Evolutionary conservation across 2,797 vertebrate genomes (phyloP).

Genomic region (Sebastes taczanowskii): DNA sequence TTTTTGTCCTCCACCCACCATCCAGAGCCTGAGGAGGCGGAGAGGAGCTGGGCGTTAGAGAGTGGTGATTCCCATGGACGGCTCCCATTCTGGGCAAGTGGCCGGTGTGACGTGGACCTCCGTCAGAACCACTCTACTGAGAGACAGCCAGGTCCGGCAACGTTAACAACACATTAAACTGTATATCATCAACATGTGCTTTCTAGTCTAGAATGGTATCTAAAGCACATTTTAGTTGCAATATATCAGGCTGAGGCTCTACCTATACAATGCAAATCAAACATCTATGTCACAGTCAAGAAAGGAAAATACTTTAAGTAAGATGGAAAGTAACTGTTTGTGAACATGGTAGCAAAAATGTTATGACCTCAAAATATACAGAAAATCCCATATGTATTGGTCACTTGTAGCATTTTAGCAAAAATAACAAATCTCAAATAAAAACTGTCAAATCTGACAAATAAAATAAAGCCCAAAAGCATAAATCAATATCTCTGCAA

Average conservation of each 20-base stretch:
- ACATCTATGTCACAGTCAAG: neutral
- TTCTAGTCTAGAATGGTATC: neutral
- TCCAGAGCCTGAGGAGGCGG: constrained; percentile 78
- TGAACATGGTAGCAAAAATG: neutral
- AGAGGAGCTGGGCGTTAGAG: constrained; percentile 78
- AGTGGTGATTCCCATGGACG: constrained; percentile 87
- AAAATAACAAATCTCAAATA: neutral
- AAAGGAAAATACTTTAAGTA: neutral
- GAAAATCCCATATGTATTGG: neutral
- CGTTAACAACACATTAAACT: constrained; percentile 59
- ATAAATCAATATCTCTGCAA: neutral
- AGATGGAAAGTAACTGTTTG: neutral
- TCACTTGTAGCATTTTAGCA: neutral
- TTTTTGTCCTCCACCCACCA: constrained; percentile 80
- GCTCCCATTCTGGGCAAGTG: constrained; percentile 88
- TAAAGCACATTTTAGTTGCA: neutral
- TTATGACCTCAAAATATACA: neutral
- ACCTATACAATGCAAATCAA: neutral
- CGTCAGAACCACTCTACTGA: constrained; percentile 87
- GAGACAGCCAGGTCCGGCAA: constrained; percentile 70
- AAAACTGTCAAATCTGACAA: neutral
- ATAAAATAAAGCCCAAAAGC: neutral
- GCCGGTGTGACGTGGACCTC: constrained; percentile 85
- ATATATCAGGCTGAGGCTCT: neutral
- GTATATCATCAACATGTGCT: neutral